A percentile compares a stretch with the other conserved stretches of the same genome.
Evolutionary conservation across 1,140 invertebrate species (phyloP).

Genomic region (Achatina immaculata): DNA sequence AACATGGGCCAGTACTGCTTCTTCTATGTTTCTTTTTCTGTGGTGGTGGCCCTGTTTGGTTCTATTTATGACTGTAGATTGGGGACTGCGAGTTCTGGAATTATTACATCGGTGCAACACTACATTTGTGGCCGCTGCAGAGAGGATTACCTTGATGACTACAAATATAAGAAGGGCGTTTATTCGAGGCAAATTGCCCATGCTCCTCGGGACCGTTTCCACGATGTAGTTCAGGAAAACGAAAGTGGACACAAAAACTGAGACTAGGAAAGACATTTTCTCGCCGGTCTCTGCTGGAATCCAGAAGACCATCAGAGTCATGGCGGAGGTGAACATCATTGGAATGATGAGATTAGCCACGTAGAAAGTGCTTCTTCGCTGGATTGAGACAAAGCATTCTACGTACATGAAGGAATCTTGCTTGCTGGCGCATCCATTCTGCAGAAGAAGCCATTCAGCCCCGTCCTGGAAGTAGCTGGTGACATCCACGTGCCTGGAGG

Average conservation of each 20-base stretch:
- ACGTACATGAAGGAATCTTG: constrained; percentile 82
- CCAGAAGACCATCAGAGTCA: constrained; percentile 74
- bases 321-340: constrained; percentile 74
- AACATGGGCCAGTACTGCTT: neutral
- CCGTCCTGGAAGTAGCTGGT: neutral
- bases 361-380: constrained; percentile 92
- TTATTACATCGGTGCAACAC: neutral
- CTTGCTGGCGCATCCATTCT: constrained; percentile 53
- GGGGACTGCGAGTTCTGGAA: neutral
- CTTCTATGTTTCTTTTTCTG: neutral
- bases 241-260: constrained; percentile 71
- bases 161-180: neutral
- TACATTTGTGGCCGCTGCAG: neutral
- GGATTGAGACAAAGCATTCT: constrained; percentile 78
- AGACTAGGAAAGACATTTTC: constrained; percentile 83
- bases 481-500: neutral
- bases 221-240: constrained; percentile 80
- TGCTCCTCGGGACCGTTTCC: constrained; percentile 93
- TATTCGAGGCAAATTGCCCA: constrained; percentile 79
- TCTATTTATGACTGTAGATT: neutral
- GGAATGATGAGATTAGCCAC: constrained; percentile 74
- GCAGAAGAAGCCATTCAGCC: constrained; percentile 40
- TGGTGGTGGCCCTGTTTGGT: neutral
- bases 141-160: neutral
- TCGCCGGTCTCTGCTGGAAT: constrained; percentile 76